phyloP scores from a whole-genome alignment of 2,797 vertebrate genomes.

The Lacerta agilis region DNA sequence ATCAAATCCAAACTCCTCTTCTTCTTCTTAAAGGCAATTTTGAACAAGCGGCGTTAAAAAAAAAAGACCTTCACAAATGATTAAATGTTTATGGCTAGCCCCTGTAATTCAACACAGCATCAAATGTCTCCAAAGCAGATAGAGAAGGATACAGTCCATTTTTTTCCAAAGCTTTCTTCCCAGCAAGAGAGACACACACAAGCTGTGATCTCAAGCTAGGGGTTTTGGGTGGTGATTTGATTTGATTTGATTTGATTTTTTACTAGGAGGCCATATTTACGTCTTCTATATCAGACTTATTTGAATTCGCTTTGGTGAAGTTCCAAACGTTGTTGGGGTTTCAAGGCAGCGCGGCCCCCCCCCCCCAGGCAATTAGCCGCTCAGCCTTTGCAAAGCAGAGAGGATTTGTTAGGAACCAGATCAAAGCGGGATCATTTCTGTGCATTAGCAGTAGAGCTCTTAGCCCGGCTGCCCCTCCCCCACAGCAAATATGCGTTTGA shows the following conservation, averaged over 20 bases:
- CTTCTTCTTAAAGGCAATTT: neutral
- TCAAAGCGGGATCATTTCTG: slow-evolving; percentile 79
- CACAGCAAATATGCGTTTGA: slow-evolving; percentile 59
- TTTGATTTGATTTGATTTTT: slow-evolving; percentile 34
- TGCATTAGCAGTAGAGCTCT: slow-evolving; percentile 75
- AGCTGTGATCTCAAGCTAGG: neutral
- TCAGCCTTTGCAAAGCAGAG: slow-evolving; percentile 73
- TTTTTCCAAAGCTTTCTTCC: neutral
- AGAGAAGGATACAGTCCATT: neutral
- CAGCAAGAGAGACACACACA: neutral
- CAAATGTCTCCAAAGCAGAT: neutral
- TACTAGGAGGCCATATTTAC: slow-evolving; percentile 75
- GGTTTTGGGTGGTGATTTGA: too few relatives aligned
- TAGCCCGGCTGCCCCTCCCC: slow-evolving; percentile 38
- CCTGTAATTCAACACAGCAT: neutral
- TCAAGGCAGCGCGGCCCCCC: slow-evolving; percentile 74
- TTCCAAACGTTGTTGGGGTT: slow-evolving; percentile 79
- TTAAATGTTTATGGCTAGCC: neutral
- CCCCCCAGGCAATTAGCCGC: slow-evolving; percentile 76
- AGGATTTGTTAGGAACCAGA: slow-evolving; percentile 77
- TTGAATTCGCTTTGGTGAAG: slow-evolving; percentile 79
- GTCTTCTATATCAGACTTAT: slow-evolving; percentile 79
- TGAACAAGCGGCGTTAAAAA: neutral
- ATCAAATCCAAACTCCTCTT: too few relatives aligned
- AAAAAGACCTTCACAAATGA: neutral